phyloP scores from a whole-genome alignment of 2,797 vertebrate species.

The Coluber constrictor region DNA sequence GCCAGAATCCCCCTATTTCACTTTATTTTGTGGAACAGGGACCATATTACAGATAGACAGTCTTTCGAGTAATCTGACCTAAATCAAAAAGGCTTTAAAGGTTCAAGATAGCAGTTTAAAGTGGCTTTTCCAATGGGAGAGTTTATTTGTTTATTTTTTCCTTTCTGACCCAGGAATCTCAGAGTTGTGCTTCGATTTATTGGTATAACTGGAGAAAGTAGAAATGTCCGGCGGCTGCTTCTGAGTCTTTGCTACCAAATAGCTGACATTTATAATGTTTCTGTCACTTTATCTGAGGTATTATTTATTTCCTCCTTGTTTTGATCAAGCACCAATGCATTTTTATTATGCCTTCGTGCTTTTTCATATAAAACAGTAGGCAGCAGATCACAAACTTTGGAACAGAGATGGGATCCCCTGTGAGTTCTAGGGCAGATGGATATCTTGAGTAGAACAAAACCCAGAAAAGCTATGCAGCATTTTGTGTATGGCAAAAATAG shows the following conservation, averaged over 20 bases:
- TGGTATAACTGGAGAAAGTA: slow-evolving; percentile 64
- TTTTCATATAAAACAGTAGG: neutral
- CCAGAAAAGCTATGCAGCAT: neutral
- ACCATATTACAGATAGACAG: neutral
- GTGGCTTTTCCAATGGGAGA: neutral
- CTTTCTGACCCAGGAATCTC: slow-evolving; percentile 10
- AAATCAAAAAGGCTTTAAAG: neutral
- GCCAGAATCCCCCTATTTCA: neutral
- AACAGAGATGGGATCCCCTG: neutral
- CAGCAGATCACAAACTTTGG: neutral
- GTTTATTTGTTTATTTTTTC: neutral
- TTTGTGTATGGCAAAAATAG: neutral
- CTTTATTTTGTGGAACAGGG: neutral
- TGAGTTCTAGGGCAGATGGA: neutral
- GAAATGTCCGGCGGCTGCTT: slow-evolving; percentile 59
- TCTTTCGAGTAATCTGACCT: neutral
- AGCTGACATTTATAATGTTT: slow-evolving; percentile 57
- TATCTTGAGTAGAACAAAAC: neutral
- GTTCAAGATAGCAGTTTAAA: neutral
- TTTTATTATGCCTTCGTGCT: neutral
- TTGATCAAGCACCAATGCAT: neutral
- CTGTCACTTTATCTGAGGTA: slow-evolving; percentile 67
- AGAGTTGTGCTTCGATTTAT: slow-evolving; percentile 56
- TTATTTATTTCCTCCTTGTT: neutral
- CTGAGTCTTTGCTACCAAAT: slow-evolving; percentile 68